Base-by-base conservation (phyloP, 2,797 vertebrate genomes). In the Enteromius thamalakanensis region DNA sequence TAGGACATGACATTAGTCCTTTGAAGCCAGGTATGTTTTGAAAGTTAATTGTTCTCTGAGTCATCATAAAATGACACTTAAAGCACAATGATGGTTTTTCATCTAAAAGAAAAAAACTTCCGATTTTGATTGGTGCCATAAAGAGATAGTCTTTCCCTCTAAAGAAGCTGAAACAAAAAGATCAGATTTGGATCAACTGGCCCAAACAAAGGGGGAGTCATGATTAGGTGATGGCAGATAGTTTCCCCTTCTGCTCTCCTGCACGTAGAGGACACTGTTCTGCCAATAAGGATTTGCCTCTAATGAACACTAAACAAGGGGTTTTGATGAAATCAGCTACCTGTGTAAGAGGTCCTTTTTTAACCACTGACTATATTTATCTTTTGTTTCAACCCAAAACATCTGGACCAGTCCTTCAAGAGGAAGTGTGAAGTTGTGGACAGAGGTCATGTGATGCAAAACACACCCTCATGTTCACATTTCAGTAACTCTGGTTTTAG, bases 111-210 rank as follows among this genome's bases (percentile, higher is more conserved):
- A 9, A 15, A 64, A 64, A 32, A 1, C 1, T 32, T 17, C 14
- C 7, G 2, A 64, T 47, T 32, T 21, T 29, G 40, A 62, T 21
- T 62, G 26, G 15, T 15, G 26, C 34, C 42, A 37, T 37, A 67
- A 29, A 65, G n/a, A 49, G 26, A 64, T 14, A n/a, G 12, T 64
- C 42, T 29, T 19, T 51, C 55, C 42, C 58, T 58, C 12, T 55
- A 81, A 71, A 81, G 15, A 47, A 34, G 26, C 90, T 82, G 42
- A 91, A 89, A 93, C 93, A 94, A 94, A 93, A 91, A 89, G 85
- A 87, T 92, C 88, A 64, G 91, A 92, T 89, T 94, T 93, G 91
- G 91, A 94, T 93, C 92, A 91, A 91, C 92, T 94, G 91, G 92
- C 91, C 88, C 17, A 85, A 92, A 94, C 93, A 93, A 94, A 92